Base-by-base conservation (phyloP, 1,140 invertebrate species). In the Hypsibius dujardini region DNA sequence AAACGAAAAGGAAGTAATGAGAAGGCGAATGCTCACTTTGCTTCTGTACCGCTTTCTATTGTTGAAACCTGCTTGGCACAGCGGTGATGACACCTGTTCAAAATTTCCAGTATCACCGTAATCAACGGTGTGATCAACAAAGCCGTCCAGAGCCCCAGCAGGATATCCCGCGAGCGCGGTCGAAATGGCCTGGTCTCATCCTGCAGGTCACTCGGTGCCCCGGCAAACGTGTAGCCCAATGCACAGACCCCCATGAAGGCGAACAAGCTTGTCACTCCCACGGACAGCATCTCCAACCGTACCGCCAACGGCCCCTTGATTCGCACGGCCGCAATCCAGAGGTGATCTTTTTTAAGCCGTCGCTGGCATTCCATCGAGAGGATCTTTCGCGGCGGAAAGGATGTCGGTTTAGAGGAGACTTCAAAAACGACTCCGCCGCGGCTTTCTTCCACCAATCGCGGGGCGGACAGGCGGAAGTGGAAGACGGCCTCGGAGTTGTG, bases 401-500 rank as follows among this genome's bases (percentile, higher is more conserved):
- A 14, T 12, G 45, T 67, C 42, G 7, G 7, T 42, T 67, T 7
- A 14, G 62, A 67, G 7, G 62, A 7, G 3, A 14, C 7, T 42
- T 67, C 62, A 42, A 67, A 67, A 3, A 14, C 42, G 42, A 67
- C 62, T 14, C 62, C 62, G 7, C 3, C 62, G 7, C 62, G 62
- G 3, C 7, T 42, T 3, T 67, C 62, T 67, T 67, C 62, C 42
- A 67, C 42, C 7, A 67, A 42, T 3, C 62, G 62, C 7, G 62
- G 62, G 62, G 7, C 12, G 7, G 7, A 14, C 3, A 67, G 62
- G 42, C 62, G 62, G 62, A 67, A 67, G 42, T 67, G 62, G 62
- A 42, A 14, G 7, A 67, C 12, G 3, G 42, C 7, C 12, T 42
- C 45, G 7, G 12, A 3, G 62, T 42, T 12, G 7, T 12, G 7